Evolutionary conservation across 2,888 invertebrate species (phyloP).

Genomic region (Gasteruption jaculator): DNA sequence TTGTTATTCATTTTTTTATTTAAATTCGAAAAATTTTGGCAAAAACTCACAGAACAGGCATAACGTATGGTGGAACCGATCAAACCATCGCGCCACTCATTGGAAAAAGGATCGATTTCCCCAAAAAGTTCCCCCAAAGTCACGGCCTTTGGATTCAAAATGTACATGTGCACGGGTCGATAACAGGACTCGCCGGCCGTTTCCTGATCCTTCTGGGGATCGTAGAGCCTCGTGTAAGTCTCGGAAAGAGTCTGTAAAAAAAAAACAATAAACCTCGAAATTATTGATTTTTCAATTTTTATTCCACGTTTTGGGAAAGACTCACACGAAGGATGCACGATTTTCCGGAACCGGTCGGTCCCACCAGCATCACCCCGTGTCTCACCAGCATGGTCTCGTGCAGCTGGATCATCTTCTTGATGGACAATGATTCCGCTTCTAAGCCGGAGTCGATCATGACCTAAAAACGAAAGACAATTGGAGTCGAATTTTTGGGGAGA

Average conservation of each 20-base stretch:
- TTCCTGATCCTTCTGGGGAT: constrained; percentile 59
- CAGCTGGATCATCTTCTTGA: constrained; percentile 76
- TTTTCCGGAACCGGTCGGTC: constrained; percentile 86
- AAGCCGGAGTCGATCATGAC: constrained; percentile 59
- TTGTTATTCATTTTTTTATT: not conserved
- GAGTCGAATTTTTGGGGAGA: not conserved
- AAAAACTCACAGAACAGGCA: constrained; percentile 55
- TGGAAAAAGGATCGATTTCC: constrained; percentile 74
- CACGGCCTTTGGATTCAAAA: constrained; percentile 85
- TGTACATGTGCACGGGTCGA: constrained; percentile 70
- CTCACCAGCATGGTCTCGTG: constrained; percentile 88
- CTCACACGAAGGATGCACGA: constrained; percentile 69
- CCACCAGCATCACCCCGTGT: constrained; percentile 90
- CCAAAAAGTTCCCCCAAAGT: constrained; percentile 86
- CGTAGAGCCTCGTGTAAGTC: constrained; percentile 64
- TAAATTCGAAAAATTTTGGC: not conserved
- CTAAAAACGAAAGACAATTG: constrained; percentile 18
- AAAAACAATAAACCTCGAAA: not conserved
- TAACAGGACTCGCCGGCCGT: constrained; percentile 59
- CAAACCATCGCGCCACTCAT: constrained; percentile 90
- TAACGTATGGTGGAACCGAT: constrained; percentile 65
- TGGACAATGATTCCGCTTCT: constrained; percentile 65
- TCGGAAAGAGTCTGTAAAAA: constrained; percentile 63
- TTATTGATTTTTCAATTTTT: constrained; percentile 2
- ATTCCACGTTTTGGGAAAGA: constrained; percentile 7